Base-by-base conservation (phyloP, 2,797 vertebrate species). In the Anguilla megastoma region DNA sequence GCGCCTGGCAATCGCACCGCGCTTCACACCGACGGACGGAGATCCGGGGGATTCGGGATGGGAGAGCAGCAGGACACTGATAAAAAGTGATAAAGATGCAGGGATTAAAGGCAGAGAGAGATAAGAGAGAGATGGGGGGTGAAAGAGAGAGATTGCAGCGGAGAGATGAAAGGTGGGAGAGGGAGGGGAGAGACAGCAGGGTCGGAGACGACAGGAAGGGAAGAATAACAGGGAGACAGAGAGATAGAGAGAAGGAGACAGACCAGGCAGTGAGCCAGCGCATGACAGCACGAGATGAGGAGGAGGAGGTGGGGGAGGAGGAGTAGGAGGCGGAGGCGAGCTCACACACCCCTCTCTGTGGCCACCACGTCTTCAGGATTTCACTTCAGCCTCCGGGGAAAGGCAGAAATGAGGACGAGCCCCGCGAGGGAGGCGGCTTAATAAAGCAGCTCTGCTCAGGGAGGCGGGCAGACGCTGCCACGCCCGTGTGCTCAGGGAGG, bases 31-130 rank as follows among this genome's bases (percentile, higher is more conserved):
- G 48, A 54, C 3, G 48, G 50, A 84, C 4, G 4, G n/a, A 84
- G 82, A 54, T 0, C 30, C 4, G 2, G 18, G 27, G 86, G 54
- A 27, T 27, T 8, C 24, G 50, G 63, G 33, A 71, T 1, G 50
- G 33, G 4, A 30, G 18, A 21, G 86, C 0, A 27, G 41, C 1
- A 8, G 21, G 50, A 82, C 4, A 4, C 18, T 48, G 79, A 82
- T 48, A 21, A 82, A 76, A 10, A 50, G 79, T 48, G 45, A 82
- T 50, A 14, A 50, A 21, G 79, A 82, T 48, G 33, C 79, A 82
- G 79, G 45, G 79, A 82, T 82, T 50, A 82, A 50, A 80, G 41
- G 36, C 36, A 80, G 50, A 45, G 50, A 79, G 86, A 21, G 86
- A 71, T 86, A 54, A 54, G n/a, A n/a, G 60, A 85, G 48, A 24